A percentile compares a stretch with the other conserved stretches of the same genome.
Conservation (phyloP, 2,888 invertebrate species). For the Machimus atricapillus region DNA sequence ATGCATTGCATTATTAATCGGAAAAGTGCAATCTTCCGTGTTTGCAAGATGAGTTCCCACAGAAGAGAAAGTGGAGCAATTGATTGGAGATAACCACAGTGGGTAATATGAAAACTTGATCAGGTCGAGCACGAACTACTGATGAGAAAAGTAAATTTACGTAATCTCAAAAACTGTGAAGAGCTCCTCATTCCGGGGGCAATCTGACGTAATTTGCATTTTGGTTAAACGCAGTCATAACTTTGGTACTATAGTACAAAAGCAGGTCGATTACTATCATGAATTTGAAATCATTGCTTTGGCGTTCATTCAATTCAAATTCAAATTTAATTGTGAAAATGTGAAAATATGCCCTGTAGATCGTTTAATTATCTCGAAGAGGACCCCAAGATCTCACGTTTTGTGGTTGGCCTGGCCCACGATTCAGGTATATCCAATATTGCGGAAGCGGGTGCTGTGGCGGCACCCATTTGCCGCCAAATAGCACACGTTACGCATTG, state of each 20-base stretch:
- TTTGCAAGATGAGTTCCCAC: not conserved
- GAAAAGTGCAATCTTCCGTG: not conserved
- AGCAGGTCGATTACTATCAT: not conserved
- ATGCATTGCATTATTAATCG: not conserved
- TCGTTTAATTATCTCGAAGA: constrained; percentile 11
- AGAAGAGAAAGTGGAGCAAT: constrained; percentile 11
- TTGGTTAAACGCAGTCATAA: not conserved
- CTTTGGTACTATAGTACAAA: not conserved
- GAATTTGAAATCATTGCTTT: not conserved
- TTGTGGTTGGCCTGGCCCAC: not conserved
- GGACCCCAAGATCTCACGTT: not conserved
- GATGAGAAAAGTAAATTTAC: not conserved
- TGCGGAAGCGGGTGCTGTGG: not conserved
- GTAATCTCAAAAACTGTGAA: not conserved
- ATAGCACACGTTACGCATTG: constrained; percentile 13
- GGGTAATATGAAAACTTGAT: not conserved
- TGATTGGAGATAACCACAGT: not conserved
- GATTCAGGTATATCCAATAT: not conserved
- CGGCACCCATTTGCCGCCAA: not conserved
- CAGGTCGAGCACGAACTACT: not conserved
- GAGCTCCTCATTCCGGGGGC: not conserved
- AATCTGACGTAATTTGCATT: not conserved
- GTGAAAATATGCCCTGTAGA: not conserved
- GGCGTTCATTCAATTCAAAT: not conserved
- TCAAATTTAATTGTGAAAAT: not conserved